Conservation (phyloP, 2,888 invertebrate species). For the Myopa testacea region DNA sequence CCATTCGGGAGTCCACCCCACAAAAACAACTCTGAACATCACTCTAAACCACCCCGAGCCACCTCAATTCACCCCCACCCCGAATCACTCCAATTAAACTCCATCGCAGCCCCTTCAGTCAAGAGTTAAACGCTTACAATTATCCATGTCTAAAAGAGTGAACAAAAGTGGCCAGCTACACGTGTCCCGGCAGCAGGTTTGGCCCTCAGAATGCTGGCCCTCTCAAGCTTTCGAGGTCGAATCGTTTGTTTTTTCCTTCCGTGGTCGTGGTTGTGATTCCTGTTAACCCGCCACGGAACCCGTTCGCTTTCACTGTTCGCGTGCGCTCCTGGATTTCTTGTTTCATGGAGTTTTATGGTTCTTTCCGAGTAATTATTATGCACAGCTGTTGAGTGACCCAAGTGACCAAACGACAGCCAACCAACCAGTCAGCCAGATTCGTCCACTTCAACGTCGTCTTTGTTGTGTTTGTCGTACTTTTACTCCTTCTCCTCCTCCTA, state of each 20-base stretch:
- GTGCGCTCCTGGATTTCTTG: conserved; percentile 36
- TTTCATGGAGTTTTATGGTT: conserved; percentile 40
- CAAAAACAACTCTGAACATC: too few relatives aligned
- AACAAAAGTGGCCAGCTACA: background rate
- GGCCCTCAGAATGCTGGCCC: background rate
- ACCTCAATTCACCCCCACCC: background rate
- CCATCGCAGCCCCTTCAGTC: conserved; percentile 34
- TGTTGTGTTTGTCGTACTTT: background rate
- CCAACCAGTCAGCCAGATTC: conserved; percentile 6
- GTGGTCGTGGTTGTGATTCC: background rate
- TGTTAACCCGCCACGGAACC: conserved; percentile 33
- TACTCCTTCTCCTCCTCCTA: background rate
- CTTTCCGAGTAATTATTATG: conserved; percentile 45
- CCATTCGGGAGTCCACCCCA: background rate
- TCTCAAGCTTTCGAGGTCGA: conserved; percentile 30
- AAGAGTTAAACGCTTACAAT: conserved; percentile 52
- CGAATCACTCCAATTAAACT: conserved; percentile 1
- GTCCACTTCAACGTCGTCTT: conserved; percentile 5
- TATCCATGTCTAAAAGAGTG: conserved; percentile 44
- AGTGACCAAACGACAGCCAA: conserved; percentile 25
- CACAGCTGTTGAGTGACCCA: conserved; percentile 29
- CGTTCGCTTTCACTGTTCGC: conserved; percentile 41
- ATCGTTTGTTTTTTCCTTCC: conserved; percentile 20
- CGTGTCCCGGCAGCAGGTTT: background rate
- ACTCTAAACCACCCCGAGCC: background rate